A percentile compares a stretch with the other conserved stretches of the same genome.
These are phyloP conservation scores for Caenorhabditis afra DNA, from an alignment of 2,888 invertebrate genomes.

Conservation along the genomic window DNA sequence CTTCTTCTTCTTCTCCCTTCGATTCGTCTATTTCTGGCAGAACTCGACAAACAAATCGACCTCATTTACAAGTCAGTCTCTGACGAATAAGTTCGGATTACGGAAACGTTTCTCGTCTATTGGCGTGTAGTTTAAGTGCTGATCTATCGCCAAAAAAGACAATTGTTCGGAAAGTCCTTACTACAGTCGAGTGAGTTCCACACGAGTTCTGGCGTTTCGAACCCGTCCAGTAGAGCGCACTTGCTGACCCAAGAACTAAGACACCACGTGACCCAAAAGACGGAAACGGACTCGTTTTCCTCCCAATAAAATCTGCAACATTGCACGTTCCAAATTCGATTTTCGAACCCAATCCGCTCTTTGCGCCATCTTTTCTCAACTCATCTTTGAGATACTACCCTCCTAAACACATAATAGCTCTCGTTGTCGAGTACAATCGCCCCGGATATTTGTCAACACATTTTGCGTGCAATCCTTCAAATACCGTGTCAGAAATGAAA, in stretches of 20 bases:
- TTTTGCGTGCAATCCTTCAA: slow-evolving; percentile 34
- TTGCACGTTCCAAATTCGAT: slow-evolving; percentile 59
- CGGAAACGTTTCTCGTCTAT: slow-evolving; percentile 15
- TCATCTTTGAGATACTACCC: slow-evolving; percentile 47
- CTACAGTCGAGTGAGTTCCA: too few species aligned
- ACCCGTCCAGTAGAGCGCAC: slow-evolving; percentile 6
- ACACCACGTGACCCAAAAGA: slow-evolving; percentile 11
- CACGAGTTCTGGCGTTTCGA: too few species aligned
- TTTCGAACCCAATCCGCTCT: slow-evolving; percentile 52
- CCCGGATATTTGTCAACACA: slow-evolving; percentile 31
- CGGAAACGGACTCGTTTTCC: slow-evolving; percentile 5
- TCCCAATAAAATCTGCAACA: slow-evolving; percentile 50
- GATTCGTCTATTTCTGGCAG: slow-evolving; percentile 20
- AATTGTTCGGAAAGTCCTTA: too few species aligned
- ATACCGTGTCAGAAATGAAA: slow-evolving; percentile 28
- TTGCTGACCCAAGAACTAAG: neutral
- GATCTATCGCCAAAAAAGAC: too few species aligned
- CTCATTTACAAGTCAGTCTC: neutral
- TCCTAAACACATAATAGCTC: slow-evolving; percentile 22
- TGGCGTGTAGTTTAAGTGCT: neutral
- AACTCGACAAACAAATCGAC: slow-evolving; percentile 24
- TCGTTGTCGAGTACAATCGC: slow-evolving; percentile 15
- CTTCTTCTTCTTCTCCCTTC: neutral
- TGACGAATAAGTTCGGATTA: slow-evolving; percentile 24
- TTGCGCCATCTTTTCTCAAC: slow-evolving; percentile 16